Conservation (phyloP, 2,797 vertebrate species). For the Cuniculus paca region DNA sequence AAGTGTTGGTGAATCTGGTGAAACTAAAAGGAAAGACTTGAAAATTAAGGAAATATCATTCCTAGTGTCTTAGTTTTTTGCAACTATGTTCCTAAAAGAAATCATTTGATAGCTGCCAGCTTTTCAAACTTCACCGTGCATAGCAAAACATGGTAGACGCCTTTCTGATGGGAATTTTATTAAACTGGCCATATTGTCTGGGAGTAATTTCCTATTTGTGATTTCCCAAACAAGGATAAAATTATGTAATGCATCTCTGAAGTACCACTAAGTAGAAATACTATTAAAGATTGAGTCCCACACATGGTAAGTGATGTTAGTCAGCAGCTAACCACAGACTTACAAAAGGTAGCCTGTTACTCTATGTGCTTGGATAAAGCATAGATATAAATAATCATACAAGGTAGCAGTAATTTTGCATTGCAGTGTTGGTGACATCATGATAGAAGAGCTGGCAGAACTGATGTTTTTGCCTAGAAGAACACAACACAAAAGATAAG, state of each 20-base stretch:
- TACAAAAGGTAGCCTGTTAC: background rate
- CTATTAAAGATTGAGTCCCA: background rate
- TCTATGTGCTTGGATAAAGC: background rate
- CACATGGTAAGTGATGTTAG: background rate
- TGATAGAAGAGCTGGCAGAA: background rate
- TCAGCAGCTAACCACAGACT: background rate
- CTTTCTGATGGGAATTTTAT: background rate
- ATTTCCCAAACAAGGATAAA: background rate
- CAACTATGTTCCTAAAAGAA: background rate
- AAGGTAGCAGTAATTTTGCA: background rate
- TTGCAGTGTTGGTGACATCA: background rate
- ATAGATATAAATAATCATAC: background rate
- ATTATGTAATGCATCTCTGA: background rate
- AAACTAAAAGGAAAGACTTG: background rate
- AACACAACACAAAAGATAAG: background rate
- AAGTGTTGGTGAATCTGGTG: background rate
- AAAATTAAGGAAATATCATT: background rate
- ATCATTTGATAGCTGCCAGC: background rate
- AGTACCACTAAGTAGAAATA: background rate
- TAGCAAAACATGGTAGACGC: background rate
- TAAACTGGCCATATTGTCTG: background rate
- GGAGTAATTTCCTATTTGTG: background rate
- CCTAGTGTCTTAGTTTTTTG: background rate
- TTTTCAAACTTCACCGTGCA: background rate
- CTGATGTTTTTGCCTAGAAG: background rate